Base-by-base conservation (phyloP, 2,888 invertebrate species). In the Pseudolycoriella hygida region DNA sequence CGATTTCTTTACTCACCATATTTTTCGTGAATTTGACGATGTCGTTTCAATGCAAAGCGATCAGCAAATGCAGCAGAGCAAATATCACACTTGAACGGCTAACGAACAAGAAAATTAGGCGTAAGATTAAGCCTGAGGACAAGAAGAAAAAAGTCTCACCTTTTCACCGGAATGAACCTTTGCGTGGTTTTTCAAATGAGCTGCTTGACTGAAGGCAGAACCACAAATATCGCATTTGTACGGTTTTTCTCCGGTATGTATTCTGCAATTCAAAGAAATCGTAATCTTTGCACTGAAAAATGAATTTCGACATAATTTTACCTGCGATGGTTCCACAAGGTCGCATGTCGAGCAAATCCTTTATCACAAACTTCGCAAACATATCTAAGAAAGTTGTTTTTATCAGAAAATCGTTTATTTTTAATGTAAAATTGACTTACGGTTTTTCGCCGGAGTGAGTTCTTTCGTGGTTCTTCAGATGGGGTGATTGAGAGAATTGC, bases 321-420 rank as follows among this genome's bases (percentile, higher is more conserved):
- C 25, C 25, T 75, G 19, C 87, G 72, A 59, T 88, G 87, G 64
- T 87, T 88, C 87, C 87, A 88, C 47, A 88, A 65, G 0, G 87
- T 88, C 6, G 86, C 86, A 61, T 87, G 87, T 51, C 87, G 72
- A 39, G 87, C 87, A 60, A 88, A 87, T 25, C 85, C 85, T 64
- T 88, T 88, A 60, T 87, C 86, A 57, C 87, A 88, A 17, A 87
- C 76, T 62, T 87, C 87, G 61, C 87, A 88, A 48, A 87, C 85
- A 60, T n/a, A n/a, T n/a, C n/a, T n/a, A n/a, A n/a, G n/a, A n/a
- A n/a, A n/a, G n/a, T n/a, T n/a, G n/a, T n/a, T n/a, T n/a, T n/a
- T n/a, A n/a, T n/a, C n/a, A n/a, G n/a, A n/a, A n/a, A n/a, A n/a
- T n/a, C n/a, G n/a, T n/a, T n/a, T n/a, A n/a, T n/a, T n/a, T n/a